Conservation (phyloP, 1,140 invertebrate species). For the Neodiprion pinetum region DNA sequence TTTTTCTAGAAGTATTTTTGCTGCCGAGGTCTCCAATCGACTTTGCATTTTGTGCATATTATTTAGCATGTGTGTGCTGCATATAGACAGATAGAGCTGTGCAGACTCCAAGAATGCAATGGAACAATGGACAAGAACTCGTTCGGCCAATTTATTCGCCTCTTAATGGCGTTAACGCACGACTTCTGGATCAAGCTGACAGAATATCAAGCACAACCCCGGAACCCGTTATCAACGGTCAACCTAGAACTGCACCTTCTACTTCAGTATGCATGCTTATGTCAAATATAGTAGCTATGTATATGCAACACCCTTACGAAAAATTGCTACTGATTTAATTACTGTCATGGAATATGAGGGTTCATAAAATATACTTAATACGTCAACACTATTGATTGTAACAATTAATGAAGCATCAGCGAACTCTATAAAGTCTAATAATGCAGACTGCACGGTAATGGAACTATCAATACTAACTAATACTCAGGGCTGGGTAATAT, state of each 20-base stretch:
- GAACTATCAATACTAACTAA: too few relatives aligned
- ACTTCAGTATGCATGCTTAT: conserved; percentile 60
- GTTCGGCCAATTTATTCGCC: conserved; percentile 51
- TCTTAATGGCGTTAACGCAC: conserved; percentile 50
- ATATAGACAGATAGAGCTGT: conserved; percentile 58
- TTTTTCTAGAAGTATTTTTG: neutral
- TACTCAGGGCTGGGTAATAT: too few relatives aligned
- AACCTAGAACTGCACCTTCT: conserved; percentile 46
- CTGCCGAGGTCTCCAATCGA: conserved; percentile 1
- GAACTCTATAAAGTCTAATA: too few relatives aligned
- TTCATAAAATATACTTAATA: too few relatives aligned
- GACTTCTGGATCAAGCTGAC: conserved; percentile 55
- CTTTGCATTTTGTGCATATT: conserved; percentile 43
- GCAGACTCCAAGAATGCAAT: conserved; percentile 48
- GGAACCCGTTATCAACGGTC: conserved; percentile 49
- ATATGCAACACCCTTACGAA: too few relatives aligned
- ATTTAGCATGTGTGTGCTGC: conserved; percentile 62
- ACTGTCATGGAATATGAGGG: too few relatives aligned
- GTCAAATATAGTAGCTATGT: neutral
- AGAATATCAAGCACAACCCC: conserved; percentile 51
- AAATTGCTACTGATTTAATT: too few relatives aligned
- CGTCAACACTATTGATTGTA: too few relatives aligned
- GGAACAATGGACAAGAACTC: conserved; percentile 58
- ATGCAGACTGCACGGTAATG: too few relatives aligned
- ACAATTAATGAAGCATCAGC: too few relatives aligned